Conservation (phyloP, 1,140 invertebrate species). For the Vanessa tameamea region DNA sequence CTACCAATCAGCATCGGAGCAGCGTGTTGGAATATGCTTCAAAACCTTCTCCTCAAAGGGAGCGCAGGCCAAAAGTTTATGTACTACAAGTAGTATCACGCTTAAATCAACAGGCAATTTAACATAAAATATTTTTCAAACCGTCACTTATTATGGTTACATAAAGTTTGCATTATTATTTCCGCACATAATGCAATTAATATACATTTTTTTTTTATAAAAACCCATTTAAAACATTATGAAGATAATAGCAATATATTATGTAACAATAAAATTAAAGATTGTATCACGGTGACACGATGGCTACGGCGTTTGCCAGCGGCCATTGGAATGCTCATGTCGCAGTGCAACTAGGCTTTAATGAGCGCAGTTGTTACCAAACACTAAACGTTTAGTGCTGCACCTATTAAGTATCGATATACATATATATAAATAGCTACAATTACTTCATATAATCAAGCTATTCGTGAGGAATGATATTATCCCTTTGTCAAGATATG, state of each 20-base stretch:
- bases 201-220: too few relatives aligned
- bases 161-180: too few relatives aligned
- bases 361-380: constrained; percentile 23
- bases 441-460: background rate
- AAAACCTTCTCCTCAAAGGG: too few relatives aligned
- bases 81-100: too few relatives aligned
- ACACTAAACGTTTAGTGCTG: constrained; percentile 7
- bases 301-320: constrained; percentile 15
- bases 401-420: background rate
- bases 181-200: too few relatives aligned
- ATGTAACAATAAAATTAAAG: constrained; percentile 9
- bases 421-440: background rate
- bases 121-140: too few relatives aligned
- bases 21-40: too few relatives aligned
- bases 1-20: too few relatives aligned
- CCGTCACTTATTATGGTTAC: too few relatives aligned
- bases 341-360: constrained; percentile 20
- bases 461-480: background rate
- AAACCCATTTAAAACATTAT: background rate
- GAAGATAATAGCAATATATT: background rate
- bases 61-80: too few relatives aligned
- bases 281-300: constrained; percentile 10
- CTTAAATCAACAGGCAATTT: too few relatives aligned
- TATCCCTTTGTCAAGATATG: background rate
- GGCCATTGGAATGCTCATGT: constrained; percentile 16